Evolutionary conservation across 2,113 vertebrate species (phyloP), one percentile per base, ranked within the genome.

Genomic region (Etheostoma spectabile): DNA sequence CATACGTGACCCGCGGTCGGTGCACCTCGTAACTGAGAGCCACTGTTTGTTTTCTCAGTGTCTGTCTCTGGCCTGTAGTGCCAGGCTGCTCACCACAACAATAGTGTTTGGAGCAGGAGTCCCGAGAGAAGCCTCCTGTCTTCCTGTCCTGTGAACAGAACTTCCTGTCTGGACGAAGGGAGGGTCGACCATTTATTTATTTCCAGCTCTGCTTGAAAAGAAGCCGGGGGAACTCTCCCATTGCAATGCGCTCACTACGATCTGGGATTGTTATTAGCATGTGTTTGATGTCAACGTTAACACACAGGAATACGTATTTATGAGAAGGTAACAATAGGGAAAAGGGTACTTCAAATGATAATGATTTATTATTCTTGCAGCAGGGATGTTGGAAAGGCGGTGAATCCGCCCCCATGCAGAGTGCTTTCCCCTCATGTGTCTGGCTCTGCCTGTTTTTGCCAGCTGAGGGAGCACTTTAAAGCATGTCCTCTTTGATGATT

Each of bases 101-200:
- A 96, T 96, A 93, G 95, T 94, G 95, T 95, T 95, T 95, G 90
- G 91, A 94, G 90, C 91, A 81, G 82, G 75, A 73, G 92, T 95
- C 94, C 94, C 92, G 77, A 89, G 94, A 95, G 95, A 92, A 95
- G 90, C 93, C 93, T 92, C 91, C 90, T 64, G 86, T 88, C 93
- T 95, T 96, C 95, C 95, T 95, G 91, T 88, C 91, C 90, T 90
- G 90, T 88, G 92, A 94, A 94, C 93, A 91, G 83, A 91, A 87
- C 91, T 95, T 95, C 95, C 95, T 80, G 95, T 94, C 92, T 91
- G 86, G 93, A 90, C 87, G 70, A 27, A 87, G 83, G 86, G 91
- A 89, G 90, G 87, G 91, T 85, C 2, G 77, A 74, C 52, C 88
- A 93, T 94, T 95, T 93, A 95, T 96, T 95, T 95, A 92, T 95